Base-by-base conservation (phyloP, 2,888 invertebrate genomes). In the Coenonympha glycerion region DNA sequence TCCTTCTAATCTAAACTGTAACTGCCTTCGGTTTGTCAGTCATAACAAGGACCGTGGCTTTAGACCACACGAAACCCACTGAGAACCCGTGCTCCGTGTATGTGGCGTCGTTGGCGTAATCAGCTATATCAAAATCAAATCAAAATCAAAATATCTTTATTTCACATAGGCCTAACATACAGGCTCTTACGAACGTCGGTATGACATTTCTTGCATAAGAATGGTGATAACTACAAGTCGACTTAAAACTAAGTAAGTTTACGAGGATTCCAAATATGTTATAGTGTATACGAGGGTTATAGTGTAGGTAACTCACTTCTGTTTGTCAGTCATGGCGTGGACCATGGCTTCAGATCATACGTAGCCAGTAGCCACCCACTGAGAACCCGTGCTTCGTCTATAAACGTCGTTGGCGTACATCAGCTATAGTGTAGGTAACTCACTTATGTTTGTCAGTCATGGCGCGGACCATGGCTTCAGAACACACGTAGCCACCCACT, bases 1-100 rank as follows among this genome's bases (percentile, higher is more conserved):
- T n/a, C n/a, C n/a, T n/a, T n/a, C n/a, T n/a, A n/a, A n/a, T n/a
- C n/a, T n/a, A 45, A 11, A 16, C 34, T 22, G 15, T 47, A 24
- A 69, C 79, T 76, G 50, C 87, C 87, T 67, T 62, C 6, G 79
- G 64, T 49, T 76, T 76, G 56, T 87, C 74, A 53, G 73, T 72
- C 62, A 79, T 70, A 24, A 73, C 82, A 28, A 79, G 79, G 62
- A 94, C 88, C 46, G 92, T 90, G 0, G 85, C 57, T 79, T 97
- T 97, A 6, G 95, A 94, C 91, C 93, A 94, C 64, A 96, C 82
- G 75, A 97, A 97, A 2, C 93, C 97, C 0, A 96, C 95, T 0
- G 96, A 96, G 79, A 97, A 96, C 1, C 95, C 96, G 76, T 97
- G 96, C 21, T 96, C 74, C 36, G 95, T 78, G 53, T 95, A 79